Conservation (phyloP, 2,113 vertebrate species). For the Coptodon bakossiorum region DNA sequence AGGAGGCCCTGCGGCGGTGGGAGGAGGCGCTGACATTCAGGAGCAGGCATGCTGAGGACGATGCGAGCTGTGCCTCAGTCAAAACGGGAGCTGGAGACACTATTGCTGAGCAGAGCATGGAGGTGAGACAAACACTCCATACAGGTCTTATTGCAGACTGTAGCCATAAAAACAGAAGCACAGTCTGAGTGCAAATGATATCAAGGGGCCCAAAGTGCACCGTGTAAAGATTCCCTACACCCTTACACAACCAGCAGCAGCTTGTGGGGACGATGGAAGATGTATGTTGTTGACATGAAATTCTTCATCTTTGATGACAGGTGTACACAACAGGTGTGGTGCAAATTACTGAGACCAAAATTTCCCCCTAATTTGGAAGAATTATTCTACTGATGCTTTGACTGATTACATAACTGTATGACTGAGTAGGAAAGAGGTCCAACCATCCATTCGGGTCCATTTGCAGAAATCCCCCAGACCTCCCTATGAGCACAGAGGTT, state of each 20-base stretch:
- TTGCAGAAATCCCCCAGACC: not conserved
- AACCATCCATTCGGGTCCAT: not conserved
- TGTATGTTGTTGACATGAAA: not conserved
- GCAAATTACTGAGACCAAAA: not conserved
- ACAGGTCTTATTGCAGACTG: not conserved
- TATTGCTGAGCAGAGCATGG: conserved; percentile 86
- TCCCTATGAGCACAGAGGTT: not conserved
- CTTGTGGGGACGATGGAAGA: fast-evolving
- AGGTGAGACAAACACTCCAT: conserved; percentile 64
- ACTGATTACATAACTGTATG: not conserved
- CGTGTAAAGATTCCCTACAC: not conserved
- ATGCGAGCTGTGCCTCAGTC: conserved; percentile 77
- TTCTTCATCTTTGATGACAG: not conserved
- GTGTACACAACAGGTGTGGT: not conserved
- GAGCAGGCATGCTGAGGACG: conserved; percentile 81
- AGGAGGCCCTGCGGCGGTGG: conserved; percentile 90
- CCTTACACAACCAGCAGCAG: not conserved
- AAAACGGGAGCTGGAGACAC: conserved; percentile 87
- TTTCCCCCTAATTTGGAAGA: not conserved
- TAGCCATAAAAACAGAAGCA: not conserved
- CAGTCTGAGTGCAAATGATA: not conserved
- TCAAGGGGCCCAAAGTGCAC: not conserved
- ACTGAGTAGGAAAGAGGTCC: not conserved
- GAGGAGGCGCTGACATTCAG: conserved; percentile 91
- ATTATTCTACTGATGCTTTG: not conserved